phyloP scores from a whole-genome alignment of 2,113 vertebrate genomes.

The Marmota flaviventris region DNA sequence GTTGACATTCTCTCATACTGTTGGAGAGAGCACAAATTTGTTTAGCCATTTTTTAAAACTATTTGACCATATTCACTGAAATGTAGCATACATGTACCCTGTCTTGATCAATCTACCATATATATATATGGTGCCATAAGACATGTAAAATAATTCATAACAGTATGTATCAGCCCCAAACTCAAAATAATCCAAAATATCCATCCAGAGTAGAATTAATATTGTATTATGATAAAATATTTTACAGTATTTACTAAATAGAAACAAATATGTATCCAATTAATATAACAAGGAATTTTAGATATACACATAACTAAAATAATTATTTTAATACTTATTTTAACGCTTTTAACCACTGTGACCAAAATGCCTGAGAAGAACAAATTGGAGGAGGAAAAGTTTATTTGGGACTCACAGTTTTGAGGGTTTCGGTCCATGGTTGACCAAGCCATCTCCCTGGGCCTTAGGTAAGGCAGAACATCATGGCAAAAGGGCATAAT shows the following conservation, averaged over 20 bases:
- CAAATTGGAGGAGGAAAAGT: no score
- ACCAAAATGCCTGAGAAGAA: no score
- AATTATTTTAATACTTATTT: neutral
- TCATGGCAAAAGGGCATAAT: no score
- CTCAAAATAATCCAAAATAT: neutral
- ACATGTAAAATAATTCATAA: neutral
- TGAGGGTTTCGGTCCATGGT: no score
- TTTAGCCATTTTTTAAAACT: neutral
- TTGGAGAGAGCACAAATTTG: neutral
- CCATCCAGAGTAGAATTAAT: neutral
- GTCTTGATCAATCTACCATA: neutral
- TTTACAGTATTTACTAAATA: neutral
- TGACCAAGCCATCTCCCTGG: no score
- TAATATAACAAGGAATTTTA: neutral
- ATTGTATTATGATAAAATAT: neutral
- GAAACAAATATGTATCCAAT: neutral
- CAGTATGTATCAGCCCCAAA: neutral
- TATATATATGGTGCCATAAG: no score
- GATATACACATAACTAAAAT: neutral
- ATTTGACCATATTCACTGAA: neutral
- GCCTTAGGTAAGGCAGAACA: no score
- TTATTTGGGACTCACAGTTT: no score
- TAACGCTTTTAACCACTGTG: no score
- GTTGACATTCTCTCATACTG: neutral
- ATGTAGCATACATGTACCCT: neutral